Evolutionary conservation across 2,113 vertebrate genomes (phyloP).

Genomic region (Nycticryphes semicollaris): DNA sequence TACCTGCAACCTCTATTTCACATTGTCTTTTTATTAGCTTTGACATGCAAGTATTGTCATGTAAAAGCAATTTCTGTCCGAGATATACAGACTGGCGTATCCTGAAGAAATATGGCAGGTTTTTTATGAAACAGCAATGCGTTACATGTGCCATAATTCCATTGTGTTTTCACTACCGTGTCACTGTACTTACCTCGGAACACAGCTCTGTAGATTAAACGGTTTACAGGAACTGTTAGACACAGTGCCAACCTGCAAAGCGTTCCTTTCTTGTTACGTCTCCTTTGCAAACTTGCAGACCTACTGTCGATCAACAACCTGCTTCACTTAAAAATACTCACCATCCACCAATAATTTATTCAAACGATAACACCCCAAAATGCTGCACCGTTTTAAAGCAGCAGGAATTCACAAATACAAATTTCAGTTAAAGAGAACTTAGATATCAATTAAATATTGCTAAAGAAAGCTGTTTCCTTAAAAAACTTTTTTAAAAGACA

Average conservation of each 20-base stretch:
- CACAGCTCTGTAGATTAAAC: not conserved
- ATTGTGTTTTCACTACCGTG: not conserved
- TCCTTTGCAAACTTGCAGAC: not conserved
- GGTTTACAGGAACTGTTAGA: not conserved
- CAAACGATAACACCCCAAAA: not conserved
- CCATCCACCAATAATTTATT: not conserved
- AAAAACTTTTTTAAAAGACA: not conserved
- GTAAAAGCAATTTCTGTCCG: not conserved
- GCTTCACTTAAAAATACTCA: not conserved
- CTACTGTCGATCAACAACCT: not conserved
- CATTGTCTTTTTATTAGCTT: not conserved
- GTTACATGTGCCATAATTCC: not conserved
- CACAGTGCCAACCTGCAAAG: not conserved
- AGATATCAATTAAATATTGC: not conserved
- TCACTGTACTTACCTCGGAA: conserved; percentile 2
- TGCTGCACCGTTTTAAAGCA: not conserved
- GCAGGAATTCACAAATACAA: not conserved
- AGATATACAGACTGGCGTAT: not conserved
- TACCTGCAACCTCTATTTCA: not conserved
- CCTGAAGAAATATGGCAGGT: not conserved
- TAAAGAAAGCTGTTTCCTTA: not conserved
- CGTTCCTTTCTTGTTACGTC: not conserved
- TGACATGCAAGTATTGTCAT: not conserved
- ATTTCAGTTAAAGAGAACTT: not conserved
- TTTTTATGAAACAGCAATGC: not conserved